Conservation (phyloP, 2,888 invertebrate species). For the Conistra vaccinii region DNA sequence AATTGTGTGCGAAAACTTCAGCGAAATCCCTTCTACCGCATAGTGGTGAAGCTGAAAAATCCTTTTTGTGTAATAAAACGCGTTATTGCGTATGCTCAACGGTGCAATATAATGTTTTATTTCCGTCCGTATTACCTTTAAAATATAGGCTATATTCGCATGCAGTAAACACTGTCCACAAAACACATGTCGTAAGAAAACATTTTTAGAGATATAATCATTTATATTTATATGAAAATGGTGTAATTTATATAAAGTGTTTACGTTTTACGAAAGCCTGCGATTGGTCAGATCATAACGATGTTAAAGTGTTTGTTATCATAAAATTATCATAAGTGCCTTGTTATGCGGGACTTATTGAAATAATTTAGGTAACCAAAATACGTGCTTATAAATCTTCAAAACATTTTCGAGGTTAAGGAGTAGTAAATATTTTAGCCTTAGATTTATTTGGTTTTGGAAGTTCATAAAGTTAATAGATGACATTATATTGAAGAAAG, state of each 20-base stretch:
- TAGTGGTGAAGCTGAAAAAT: conserved; percentile 43
- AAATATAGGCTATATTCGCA: conserved; percentile 41
- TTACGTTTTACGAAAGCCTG: conserved; percentile 65
- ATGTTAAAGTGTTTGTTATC: conserved; percentile 55
- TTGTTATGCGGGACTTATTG: conserved; percentile 40
- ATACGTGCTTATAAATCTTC: conserved; percentile 14
- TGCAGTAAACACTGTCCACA: conserved; percentile 61
- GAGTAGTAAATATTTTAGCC: background rate
- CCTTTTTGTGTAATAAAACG: conserved; percentile 52
- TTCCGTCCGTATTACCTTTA: conserved; percentile 34
- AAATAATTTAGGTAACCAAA: conserved; percentile 36
- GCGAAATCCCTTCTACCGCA: conserved; percentile 19
- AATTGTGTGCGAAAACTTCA: conserved; percentile 36
- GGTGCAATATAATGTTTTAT: conserved; percentile 50
- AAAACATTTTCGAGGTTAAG: conserved; percentile 13
- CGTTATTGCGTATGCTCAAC: conserved; percentile 50
- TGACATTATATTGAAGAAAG: background rate
- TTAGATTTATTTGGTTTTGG: background rate
- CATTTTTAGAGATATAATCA: conserved; percentile 28
- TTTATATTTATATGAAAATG: conserved; percentile 49
- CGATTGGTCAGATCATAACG: conserved; percentile 79
- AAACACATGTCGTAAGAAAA: conserved; percentile 61
- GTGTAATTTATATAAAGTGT: conserved; percentile 58
- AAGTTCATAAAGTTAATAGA: background rate
- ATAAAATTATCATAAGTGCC: conserved; percentile 63